Evolutionary conservation across 2,888 invertebrate genomes (phyloP).

Genomic region (Eudemis profundana): DNA sequence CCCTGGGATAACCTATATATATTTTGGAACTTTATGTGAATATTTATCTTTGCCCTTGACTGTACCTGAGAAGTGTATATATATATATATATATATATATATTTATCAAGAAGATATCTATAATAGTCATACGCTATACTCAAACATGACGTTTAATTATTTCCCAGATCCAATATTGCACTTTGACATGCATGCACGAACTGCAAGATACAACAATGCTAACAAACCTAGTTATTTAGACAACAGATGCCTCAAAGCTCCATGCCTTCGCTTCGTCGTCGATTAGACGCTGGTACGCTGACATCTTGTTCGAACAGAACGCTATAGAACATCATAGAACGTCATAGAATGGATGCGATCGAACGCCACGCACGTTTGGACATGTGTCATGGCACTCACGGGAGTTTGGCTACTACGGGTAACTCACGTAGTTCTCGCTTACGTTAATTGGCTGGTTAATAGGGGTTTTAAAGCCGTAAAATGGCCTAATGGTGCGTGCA

Average conservation of each 20-base stretch:
- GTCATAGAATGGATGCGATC: conserved; percentile 64
- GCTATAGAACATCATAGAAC: conserved; percentile 30
- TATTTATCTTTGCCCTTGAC: too few species aligned
- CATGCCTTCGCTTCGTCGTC: conserved; percentile 32
- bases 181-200: conserved; percentile 1
- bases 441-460: neutral
- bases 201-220: conserved; percentile 10
- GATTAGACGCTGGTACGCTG: conserved; percentile 29
- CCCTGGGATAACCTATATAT: too few species aligned
- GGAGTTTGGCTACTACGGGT: conserved; percentile 26
- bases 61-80: too few species aligned
- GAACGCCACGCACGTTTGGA: conserved; percentile 59
- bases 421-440: conserved; percentile 19
- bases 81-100: too few species aligned
- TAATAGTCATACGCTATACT: neutral
- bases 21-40: too few species aligned
- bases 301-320: conserved; percentile 38
- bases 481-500: too few species aligned
- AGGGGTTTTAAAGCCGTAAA: too few species aligned
- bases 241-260: conserved; percentile 24
- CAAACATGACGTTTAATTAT: neutral
- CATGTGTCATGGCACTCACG: conserved; percentile 54
- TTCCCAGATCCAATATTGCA: neutral
- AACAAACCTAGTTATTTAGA: conserved; percentile 34
- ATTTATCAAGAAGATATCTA: too few species aligned